Base-by-base conservation (phyloP, 2,113 vertebrate genomes). In the Ptilorrhoa leucosticta region DNA sequence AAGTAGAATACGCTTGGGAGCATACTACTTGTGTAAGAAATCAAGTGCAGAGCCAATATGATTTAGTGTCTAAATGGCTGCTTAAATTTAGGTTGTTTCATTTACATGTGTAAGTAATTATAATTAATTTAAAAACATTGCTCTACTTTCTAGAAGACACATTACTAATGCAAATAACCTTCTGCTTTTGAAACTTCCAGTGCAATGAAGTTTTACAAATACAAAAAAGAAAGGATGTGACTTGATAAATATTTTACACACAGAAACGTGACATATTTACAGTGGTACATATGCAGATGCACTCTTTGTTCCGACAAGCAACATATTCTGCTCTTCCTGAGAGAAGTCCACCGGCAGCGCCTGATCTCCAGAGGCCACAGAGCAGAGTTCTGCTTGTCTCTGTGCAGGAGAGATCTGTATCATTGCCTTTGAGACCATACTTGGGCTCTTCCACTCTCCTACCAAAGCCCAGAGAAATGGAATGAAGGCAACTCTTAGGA, bases 111-210 rank as follows among this genome's bases (percentile, higher is more conserved):
- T 89, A 96, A 94, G 88, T 57, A 87, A 96, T 84, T 89, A 87
- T 84, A 94, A 96, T 89, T 94, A 89, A 96, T 96, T 90, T 95
- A 42, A 92, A 93, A 94, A 90, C 69, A 87, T 83, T 89, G 80
- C 76, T 96, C 94, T 87, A 64, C 76, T 95, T 96, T 93, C 86
- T 61, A 83, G 44, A 87, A 97, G 64, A 56, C 65, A 61, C 60
- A 84, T 87, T 89, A 93, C 85, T 93, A 83, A 95, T 87, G 90
- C 80, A 95, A 96, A 93, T 83, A 95, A 93, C 72, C 69, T 86
- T 64, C 57, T 60, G 85, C 68, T 89, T 90, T 65, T 92, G 76
- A 82, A 92, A 93, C 53, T 90, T 93, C 51, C 72, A 83, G 27
- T 22, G 76, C 83, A 94, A 89, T 47, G n/a, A 93, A 87, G 56